Evolutionary conservation across 2,113 vertebrate genomes (phyloP), one percentile per base, ranked within the genome.

Genomic region (Aldabrachelys gigantea): DNA sequence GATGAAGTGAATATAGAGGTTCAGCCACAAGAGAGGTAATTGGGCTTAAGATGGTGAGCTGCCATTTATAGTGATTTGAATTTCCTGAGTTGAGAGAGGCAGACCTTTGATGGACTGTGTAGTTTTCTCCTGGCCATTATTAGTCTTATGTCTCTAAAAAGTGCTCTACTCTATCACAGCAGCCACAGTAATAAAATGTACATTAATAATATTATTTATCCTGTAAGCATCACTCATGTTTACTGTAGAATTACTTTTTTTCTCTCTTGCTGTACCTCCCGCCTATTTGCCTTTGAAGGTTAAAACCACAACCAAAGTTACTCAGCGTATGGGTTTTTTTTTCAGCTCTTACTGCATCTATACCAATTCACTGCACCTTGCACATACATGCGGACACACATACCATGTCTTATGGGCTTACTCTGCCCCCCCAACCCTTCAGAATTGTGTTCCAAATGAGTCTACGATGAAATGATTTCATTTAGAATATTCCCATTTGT

Each of bases 31-130:
- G 92, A 93, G 80, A 95, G 62, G 95, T 76, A 97, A 96, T 87
- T 96, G 89, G 92, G 57, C 84, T 90, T 93, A 91, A 93, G 94
- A 92, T 59, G 59, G 91, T 93, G 75, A 96, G 93, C 85, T 92
- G 97, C 90, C 81, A 81, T 92, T 94, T 87, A 94, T 91, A 84
- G 87, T 95, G 85, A 97, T 97, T 97, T 94, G 80, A 92, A 91
- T 93, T 92, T 95, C 90, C 87, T 85, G 56, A 49, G 84, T 84
- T 89, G 89, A 94, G 65, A 92, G 88, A 91, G 75, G 80, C 78
- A 94, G 91, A 85, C 82, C 76, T 97, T 97, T 96, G 92, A 94
- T 92, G 80, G 93, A 92, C 79, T 47, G 0, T 59, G 76, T 92
- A 83, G 57, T 95, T 94, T 96, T 95, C 65, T 93, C 87, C 72